Conservation (phyloP, 2,113 vertebrate genomes). For the Tyto alba region DNA sequence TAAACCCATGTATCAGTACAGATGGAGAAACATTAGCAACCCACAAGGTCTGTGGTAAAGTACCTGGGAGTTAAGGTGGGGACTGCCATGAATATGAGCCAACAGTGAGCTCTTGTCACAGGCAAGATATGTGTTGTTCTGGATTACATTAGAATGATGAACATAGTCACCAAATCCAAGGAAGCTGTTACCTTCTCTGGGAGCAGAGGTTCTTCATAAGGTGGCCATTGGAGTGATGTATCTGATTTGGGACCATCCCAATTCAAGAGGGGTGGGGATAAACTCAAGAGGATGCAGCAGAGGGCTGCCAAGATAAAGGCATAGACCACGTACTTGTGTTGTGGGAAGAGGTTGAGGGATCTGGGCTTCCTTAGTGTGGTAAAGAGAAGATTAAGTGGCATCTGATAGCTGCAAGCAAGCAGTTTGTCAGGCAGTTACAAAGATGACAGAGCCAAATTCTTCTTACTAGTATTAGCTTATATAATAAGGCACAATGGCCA, state of each 20-base stretch:
- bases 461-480: not conserved
- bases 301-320: not conserved
- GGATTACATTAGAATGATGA: not conserved
- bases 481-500: not conserved
- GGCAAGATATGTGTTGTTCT: not conserved
- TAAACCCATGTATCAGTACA: not conserved
- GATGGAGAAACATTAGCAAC: not conserved
- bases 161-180: not conserved
- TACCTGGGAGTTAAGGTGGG: not conserved
- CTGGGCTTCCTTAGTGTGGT: not conserved
- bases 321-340: accelerated
- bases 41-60: not conserved
- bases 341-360: not conserved
- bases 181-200: not conserved
- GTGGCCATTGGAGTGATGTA: not conserved
- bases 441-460: not conserved
- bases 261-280: not conserved
- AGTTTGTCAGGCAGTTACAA: not conserved
- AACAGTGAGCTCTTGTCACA: not conserved
- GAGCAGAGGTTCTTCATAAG: accelerated
- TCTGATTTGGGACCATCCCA: not conserved
- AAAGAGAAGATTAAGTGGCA: not conserved
- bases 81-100: not conserved
- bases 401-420: not conserved
- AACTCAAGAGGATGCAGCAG: not conserved